These are phyloP conservation scores for Drosophila funebris DNA, from an alignment of 1,140 invertebrate genomes.

Conservation along the genomic window DNA sequence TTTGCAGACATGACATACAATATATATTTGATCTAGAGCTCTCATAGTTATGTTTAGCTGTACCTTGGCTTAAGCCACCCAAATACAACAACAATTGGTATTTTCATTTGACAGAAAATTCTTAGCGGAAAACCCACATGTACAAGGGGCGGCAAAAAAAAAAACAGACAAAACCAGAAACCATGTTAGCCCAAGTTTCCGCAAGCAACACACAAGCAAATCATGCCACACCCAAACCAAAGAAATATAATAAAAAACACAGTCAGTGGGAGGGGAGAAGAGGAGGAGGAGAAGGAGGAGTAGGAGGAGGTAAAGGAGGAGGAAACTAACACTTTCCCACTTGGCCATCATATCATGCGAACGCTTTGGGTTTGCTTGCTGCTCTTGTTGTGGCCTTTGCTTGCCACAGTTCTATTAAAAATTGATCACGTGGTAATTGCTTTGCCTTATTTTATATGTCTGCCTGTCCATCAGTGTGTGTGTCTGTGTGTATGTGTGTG, in stretches of 20 bases:
- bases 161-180: conserved; percentile 17
- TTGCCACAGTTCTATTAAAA: conserved; percentile 38
- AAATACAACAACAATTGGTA: conserved; percentile 53
- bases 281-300: not conserved
- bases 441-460: conserved; percentile 4
- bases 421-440: conserved; percentile 51
- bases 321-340: conserved; percentile 7
- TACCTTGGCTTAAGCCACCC: not conserved
- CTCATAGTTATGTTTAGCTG: not conserved
- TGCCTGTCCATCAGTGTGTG: too few relatives aligned
- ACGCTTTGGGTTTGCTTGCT: conserved; percentile 13
- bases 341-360: conserved; percentile 37
- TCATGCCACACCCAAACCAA: too few relatives aligned
- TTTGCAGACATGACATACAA: too few relatives aligned
- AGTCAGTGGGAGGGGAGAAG: not conserved
- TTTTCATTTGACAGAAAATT: conserved; percentile 55
- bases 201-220: conserved; percentile 41
- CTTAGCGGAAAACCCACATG: conserved; percentile 59
- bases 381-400: conserved; percentile 15
- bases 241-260: not conserved
- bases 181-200: conserved; percentile 44
- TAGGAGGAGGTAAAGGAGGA: not conserved
- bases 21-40: too few relatives aligned
- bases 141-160: conserved; percentile 15
- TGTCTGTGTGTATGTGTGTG: not conserved